These are phyloP conservation scores for Aleiodes leptofemur DNA, from an alignment of 2,888 invertebrate species.

Conservation along the genomic window DNA sequence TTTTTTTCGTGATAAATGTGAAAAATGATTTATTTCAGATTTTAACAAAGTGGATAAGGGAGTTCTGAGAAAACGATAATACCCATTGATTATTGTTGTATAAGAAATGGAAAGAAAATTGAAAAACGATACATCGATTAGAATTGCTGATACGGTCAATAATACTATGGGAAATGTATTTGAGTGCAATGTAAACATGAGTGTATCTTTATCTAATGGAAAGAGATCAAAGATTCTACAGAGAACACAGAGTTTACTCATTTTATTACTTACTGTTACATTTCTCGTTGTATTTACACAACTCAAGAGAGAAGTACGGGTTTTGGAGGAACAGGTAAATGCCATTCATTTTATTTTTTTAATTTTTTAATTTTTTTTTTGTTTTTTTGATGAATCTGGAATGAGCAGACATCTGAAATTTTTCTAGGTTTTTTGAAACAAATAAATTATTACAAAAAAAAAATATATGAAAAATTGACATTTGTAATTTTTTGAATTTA, in stretches of 20 bases:
- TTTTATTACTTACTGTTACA: conserved; percentile 57
- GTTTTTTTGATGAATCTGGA: not conserved
- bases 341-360: not conserved
- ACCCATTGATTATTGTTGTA: not conserved
- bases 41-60: conserved; percentile 12
- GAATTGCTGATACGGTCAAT: conserved; percentile 54
- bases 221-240: conserved; percentile 62
- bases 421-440: too few species aligned
- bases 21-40: conserved; percentile 22
- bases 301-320: conserved; percentile 61
- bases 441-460: too few species aligned
- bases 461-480: too few species aligned
- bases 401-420: too few species aligned
- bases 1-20: conserved; percentile 2
- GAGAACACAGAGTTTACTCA: conserved; percentile 58
- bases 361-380: not conserved
- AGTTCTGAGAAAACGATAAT: not conserved
- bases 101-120: conserved; percentile 32
- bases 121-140: conserved; percentile 58
- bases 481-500: too few species aligned
- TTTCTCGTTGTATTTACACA: conserved; percentile 59
- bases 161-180: conserved; percentile 59
- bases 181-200: conserved; percentile 70
- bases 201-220: conserved; percentile 62
- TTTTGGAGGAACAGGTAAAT: conserved; percentile 64